Percentiles rank a stretch among this genome's conserved stretches.
These are phyloP conservation scores for Arctopsyche grandis DNA, from an alignment of 1,140 invertebrate genomes.

Conservation along the genomic window DNA sequence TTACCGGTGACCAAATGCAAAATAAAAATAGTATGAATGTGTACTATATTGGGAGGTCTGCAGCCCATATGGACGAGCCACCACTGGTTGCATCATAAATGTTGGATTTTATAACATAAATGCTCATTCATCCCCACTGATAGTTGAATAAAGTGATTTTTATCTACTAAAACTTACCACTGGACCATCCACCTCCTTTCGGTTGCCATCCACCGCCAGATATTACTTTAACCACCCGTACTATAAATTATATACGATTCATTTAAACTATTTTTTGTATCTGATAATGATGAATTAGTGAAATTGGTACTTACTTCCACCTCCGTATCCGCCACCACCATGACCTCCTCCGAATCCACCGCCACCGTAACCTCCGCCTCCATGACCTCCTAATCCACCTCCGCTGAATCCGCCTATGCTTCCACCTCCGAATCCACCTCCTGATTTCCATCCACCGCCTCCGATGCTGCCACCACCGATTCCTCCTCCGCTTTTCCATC, in stretches of 20 bases:
- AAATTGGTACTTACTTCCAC: neutral
- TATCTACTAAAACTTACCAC: neutral
- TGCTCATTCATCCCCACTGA: too few relatives aligned
- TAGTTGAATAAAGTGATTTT: neutral
- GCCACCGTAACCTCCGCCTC: conserved; percentile 11
- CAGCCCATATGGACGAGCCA: too few relatives aligned
- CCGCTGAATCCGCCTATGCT: neutral
- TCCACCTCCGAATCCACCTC: conserved; percentile 8
- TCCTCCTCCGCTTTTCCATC: neutral
- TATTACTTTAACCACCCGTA: neutral
- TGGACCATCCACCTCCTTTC: neutral
- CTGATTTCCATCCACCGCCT: neutral
- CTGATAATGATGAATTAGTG: neutral
- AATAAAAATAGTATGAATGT: too few relatives aligned
- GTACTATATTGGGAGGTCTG: too few relatives aligned
- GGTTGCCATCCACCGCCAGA: neutral
- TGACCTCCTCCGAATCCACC: neutral
- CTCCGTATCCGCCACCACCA: neutral
- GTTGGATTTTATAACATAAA: too few relatives aligned
- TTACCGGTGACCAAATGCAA: too few relatives aligned
- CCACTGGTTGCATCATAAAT: too few relatives aligned
- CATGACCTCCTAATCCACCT: neutral
- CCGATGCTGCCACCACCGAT: neutral
- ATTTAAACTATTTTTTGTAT: too few relatives aligned
- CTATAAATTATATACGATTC: neutral